Evolutionary conservation across 2,113 vertebrate species (phyloP), one percentile per base, ranked within the genome.

Genomic region (Nestor notabilis): DNA sequence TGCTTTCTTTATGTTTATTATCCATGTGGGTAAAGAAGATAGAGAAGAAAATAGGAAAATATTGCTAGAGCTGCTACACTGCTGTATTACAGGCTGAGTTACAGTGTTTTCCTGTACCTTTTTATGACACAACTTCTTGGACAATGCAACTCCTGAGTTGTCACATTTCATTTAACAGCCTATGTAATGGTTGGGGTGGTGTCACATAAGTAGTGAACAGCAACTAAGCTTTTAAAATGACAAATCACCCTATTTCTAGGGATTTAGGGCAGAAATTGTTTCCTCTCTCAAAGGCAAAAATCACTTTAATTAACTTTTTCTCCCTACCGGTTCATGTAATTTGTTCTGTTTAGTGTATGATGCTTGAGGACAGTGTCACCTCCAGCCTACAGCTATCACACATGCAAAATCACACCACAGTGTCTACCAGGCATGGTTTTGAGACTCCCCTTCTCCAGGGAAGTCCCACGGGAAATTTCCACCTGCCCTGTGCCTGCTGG

Each of bases 321-420:
- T 71, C 44, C 44, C 24, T 87, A 9, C 5, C 1, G 0, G 13
- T 55, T 56, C 31, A 12, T 4, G 20, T 33, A 49, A 28, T 27
- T 53, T 24, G 11, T 35, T 49, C 25, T 41, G 14, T 58, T 4
- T 47, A 66, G 20, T 9, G 24, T 58, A 27, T 31, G 37, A 11
- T 2, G 9, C 27, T 24, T 1, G 6, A 78, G 70, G n/a, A n/a
- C 3, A 3, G 21, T 0, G 1, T 23, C 43, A 20, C 93, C 64
- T 89, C 16, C 47, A 64, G 20, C 71, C 35, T 69, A 69, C 33
- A 46, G 63, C 35, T 50, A 33, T 35, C 31, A n/a, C 24, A 17
- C 7, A 3, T 24, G 11, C 2, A 1, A 15, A 7, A 46, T n/a
- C 31, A 33, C 39, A 25, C 17, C 23, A 10, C 27, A 50, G 10